A percentile compares a stretch with the other conserved stretches of the same genome.
Conservation (phyloP, 1,140 invertebrate genomes). For the Andrena cerasifolii region DNA sequence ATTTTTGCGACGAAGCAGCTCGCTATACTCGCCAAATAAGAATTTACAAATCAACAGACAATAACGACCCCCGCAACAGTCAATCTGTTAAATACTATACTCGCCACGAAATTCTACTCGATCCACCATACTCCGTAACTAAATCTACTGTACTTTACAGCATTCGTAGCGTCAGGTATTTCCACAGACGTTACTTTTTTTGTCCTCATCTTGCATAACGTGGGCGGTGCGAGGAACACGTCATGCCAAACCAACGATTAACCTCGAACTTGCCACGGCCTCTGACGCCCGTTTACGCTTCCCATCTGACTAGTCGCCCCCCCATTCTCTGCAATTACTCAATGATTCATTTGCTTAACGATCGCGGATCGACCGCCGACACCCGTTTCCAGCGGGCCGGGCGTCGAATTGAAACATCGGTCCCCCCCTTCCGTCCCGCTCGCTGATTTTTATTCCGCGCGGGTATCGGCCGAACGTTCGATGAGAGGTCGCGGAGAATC, state of each 20-base stretch:
- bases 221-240: slow-evolving; percentile 40
- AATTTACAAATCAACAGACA: too few relatives aligned
- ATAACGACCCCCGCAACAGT: too few relatives aligned
- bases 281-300: slow-evolving; percentile 50
- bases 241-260: slow-evolving; percentile 66
- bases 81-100: too few relatives aligned
- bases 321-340: slow-evolving; percentile 26
- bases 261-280: slow-evolving; percentile 67
- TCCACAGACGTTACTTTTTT: slow-evolving; percentile 23
- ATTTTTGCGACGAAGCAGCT: too few relatives aligned
- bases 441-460: too few relatives aligned
- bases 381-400: neutral
- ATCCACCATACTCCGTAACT: neutral
- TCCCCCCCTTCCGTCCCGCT: too few relatives aligned
- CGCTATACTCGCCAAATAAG: too few relatives aligned
- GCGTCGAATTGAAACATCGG: too few relatives aligned
- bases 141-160: neutral
- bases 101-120: too few relatives aligned
- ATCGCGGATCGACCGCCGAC: neutral
- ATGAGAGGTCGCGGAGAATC: too few relatives aligned
- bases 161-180: neutral
- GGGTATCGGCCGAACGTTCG: too few relatives aligned
- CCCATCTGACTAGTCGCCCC: slow-evolving; percentile 22
- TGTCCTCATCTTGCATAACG: slow-evolving; percentile 44
- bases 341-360: slow-evolving; percentile 13